Evolutionary conservation across 2,113 vertebrate genomes (phyloP).

Genomic region (Toxotes chatareus): DNA sequence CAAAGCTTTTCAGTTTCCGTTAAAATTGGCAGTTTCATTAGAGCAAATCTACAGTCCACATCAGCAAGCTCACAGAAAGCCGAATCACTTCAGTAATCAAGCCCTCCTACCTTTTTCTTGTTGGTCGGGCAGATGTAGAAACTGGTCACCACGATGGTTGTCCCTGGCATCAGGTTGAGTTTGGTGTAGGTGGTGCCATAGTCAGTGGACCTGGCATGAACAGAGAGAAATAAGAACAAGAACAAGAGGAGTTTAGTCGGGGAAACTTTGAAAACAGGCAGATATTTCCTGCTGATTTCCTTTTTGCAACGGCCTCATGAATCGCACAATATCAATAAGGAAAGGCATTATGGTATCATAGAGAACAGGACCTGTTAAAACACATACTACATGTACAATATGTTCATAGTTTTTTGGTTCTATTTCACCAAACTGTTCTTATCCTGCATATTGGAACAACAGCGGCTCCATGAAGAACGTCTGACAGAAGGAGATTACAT

Average conservation of each 20-base stretch:
- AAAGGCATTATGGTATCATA: not conserved
- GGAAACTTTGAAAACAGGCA: not conserved
- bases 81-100: not conserved
- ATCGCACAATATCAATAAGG: not conserved
- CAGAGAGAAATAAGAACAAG: slow-evolving; percentile 1
- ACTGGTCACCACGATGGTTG: slow-evolving; percentile 93
- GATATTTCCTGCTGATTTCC: not conserved
- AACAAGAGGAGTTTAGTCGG: not conserved
- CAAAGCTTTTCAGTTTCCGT: not conserved
- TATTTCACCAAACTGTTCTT: not conserved
- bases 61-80: not conserved
- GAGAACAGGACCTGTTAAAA: not conserved
- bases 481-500: slow-evolving; percentile 36
- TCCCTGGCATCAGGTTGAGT: slow-evolving; percentile 93
- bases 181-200: slow-evolving; percentile 96
- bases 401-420: not conserved
- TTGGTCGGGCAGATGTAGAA: slow-evolving; percentile 98
- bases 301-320: not conserved
- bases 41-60: not conserved
- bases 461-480: slow-evolving; percentile 10
- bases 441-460: slow-evolving; percentile 27
- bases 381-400: not conserved
- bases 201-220: slow-evolving; percentile 90
- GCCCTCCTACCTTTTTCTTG: slow-evolving; percentile 92
- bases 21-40: not conserved